A percentile compares a stretch with the other conserved stretches of the same genome.
These are phyloP conservation scores for Papilio polytes DNA, from an alignment of 1,140 invertebrate genomes.

Conservation along the genomic window DNA sequence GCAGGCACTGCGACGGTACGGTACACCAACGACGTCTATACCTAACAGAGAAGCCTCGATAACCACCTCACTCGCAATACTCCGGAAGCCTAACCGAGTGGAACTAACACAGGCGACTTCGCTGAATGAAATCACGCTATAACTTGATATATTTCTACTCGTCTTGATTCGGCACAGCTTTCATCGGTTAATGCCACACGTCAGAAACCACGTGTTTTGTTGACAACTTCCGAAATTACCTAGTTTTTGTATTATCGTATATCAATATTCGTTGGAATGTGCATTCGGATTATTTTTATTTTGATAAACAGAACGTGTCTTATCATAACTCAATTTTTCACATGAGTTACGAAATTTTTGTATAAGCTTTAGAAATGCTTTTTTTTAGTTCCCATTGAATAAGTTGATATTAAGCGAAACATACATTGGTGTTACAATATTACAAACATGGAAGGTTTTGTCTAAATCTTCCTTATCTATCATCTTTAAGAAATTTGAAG, in stretches of 20 bases:
- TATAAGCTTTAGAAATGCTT: too few relatives aligned
- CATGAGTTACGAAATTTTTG: background rate
- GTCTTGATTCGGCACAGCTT: constrained; percentile 35
- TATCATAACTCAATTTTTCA: background rate
- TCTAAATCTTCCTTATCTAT: too few relatives aligned
- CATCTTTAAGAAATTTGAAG: background rate
- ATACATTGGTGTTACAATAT: background rate
- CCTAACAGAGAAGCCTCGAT: constrained; percentile 39
- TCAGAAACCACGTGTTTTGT: constrained; percentile 44
- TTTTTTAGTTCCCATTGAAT: background rate
- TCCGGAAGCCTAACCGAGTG: constrained; percentile 33
- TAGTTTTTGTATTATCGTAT: background rate
- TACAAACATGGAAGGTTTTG: background rate
- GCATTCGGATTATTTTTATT: background rate
- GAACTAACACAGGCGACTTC: constrained; percentile 31
- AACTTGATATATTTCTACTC: constrained; percentile 38
- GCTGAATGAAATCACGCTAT: constrained; percentile 32
- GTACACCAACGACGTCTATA: constrained; percentile 41
- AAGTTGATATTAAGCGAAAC: background rate
- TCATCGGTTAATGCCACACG: constrained; percentile 38
- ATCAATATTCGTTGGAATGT: background rate
- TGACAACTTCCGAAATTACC: constrained; percentile 32
- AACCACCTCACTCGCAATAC: constrained; percentile 17
- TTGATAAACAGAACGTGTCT: background rate
- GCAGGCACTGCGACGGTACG: constrained; percentile 84